A percentile compares a stretch with the other conserved stretches of the same genome.
Conservation (phyloP, 2,797 vertebrate genomes). For the Pseudomugil tenellus region DNA sequence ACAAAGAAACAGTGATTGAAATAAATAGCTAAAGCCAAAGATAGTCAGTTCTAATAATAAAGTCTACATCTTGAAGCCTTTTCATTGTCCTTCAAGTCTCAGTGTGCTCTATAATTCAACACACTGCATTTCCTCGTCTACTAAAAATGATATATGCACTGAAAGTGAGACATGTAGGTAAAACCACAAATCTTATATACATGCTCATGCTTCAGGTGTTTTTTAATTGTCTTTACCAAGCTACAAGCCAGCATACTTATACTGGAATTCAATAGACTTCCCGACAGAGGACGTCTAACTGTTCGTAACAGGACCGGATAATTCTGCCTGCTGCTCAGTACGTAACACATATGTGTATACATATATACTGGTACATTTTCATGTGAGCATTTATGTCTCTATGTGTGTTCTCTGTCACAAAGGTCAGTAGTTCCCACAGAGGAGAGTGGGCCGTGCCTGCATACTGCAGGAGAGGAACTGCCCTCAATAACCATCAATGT, state of each 20-base stretch:
- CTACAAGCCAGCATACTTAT: background rate
- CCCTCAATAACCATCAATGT: constrained; percentile 57
- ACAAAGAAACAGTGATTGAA: constrained; percentile 36
- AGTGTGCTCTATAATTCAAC: constrained; percentile 21
- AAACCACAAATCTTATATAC: background rate
- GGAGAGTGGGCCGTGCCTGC: constrained; percentile 3
- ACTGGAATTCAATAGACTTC: background rate
- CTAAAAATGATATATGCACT: background rate
- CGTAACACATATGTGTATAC: background rate
- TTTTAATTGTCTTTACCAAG: background rate
- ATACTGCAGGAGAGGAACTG: constrained; percentile 35
- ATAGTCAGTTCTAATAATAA: constrained; percentile 2
- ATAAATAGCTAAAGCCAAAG: constrained; percentile 36
- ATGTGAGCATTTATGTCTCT: background rate
- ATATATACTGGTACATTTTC: background rate
- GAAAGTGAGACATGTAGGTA: background rate
- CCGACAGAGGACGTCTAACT: constrained; percentile 15
- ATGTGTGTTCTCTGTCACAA: constrained; percentile 24
- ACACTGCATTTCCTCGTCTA: background rate
- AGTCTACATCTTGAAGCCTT: constrained; percentile 12
- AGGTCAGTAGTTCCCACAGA: constrained; percentile 39
- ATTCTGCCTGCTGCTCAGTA: constrained; percentile 6
- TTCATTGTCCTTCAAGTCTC: constrained; percentile 27
- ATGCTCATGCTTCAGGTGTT: background rate
- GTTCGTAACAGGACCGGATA: background rate